These are phyloP conservation scores for Ectemnius cavifrons DNA, from an alignment of 2,888 invertebrate species.

Conservation along the genomic window DNA sequence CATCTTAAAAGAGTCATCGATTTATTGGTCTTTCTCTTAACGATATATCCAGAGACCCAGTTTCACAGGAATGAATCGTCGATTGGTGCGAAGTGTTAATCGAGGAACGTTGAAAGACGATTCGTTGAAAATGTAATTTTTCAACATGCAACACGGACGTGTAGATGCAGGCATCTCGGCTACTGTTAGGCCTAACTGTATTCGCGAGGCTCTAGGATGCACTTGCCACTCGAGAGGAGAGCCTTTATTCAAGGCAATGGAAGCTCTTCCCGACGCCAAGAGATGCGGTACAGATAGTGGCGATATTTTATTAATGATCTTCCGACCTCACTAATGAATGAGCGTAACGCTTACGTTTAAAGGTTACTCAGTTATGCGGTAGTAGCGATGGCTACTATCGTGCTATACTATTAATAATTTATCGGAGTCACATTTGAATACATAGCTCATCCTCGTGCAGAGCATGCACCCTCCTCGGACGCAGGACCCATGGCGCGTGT, in stretches of 20 bases:
- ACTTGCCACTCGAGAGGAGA: background rate
- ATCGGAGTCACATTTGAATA: constrained; percentile 53
- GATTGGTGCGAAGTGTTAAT: constrained; percentile 13
- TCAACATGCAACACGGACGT: background rate
- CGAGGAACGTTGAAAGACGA: background rate
- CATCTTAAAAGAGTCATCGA: constrained; percentile 26
- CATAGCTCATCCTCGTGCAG: constrained; percentile 5
- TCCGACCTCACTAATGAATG: constrained; percentile 6
- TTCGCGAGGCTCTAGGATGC: background rate
- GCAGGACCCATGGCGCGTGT: constrained; percentile 19
- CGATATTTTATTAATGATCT: constrained; percentile 11
- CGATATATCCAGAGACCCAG: constrained; percentile 39
- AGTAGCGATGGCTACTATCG: background rate
- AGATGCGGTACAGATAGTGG: constrained; percentile 3
- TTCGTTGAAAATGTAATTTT: background rate
- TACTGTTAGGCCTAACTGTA: constrained; percentile 3
- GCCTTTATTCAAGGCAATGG: constrained; percentile 20
- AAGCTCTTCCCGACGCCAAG: background rate
- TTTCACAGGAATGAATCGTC: constrained; percentile 35
- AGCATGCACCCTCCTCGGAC: background rate
- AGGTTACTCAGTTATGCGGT: background rate
- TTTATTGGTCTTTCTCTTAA: constrained; percentile 41
- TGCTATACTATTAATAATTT: constrained; percentile 69
- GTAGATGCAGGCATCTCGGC: background rate
- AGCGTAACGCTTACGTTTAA: constrained; percentile 9